These are phyloP conservation scores for Passer montanus DNA, from an alignment of 2,113 vertebrate genomes.

Conservation along the genomic window DNA sequence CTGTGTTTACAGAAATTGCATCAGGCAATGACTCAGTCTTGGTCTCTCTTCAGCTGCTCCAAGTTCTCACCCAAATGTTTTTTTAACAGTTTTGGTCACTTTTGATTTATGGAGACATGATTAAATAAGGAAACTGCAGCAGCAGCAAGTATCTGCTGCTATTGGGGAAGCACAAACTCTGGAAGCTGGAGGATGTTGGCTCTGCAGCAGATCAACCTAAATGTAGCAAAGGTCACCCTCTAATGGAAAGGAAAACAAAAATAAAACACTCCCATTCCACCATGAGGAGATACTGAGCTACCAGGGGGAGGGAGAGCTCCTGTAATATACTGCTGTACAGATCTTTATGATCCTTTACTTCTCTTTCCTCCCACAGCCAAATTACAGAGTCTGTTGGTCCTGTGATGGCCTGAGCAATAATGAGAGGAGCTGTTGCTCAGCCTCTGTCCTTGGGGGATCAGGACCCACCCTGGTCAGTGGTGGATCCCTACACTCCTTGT, in stretches of 20 bases:
- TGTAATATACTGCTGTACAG: not conserved
- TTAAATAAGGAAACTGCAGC: slow-evolving; percentile 24
- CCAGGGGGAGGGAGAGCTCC: slow-evolving; percentile 1
- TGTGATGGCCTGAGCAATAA: not conserved
- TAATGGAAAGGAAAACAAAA: slow-evolving; percentile 66
- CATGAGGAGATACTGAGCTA: slow-evolving; percentile 27
- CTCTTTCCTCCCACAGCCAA: slow-evolving; percentile 8
- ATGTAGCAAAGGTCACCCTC: slow-evolving; percentile 43
- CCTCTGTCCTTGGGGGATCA: rapidly evolving
- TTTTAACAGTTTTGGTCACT: not conserved
- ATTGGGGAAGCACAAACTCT: not conserved
- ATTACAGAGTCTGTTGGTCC: not conserved
- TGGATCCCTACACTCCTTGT: not conserved
- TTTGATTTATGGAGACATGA: slow-evolving; percentile 40
- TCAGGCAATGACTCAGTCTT: slow-evolving; percentile 27
- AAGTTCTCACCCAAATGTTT: slow-evolving; percentile 38
- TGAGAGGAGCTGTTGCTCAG: not conserved
- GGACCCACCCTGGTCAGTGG: not conserved
- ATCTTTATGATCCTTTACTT: not conserved
- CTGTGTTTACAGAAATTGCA: slow-evolving; percentile 39
- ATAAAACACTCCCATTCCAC: slow-evolving; percentile 28
- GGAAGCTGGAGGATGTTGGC: slow-evolving; percentile 3
- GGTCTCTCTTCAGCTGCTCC: slow-evolving; percentile 18
- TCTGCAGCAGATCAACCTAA: slow-evolving; percentile 4
- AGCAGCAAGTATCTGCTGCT: slow-evolving; percentile 8